Evolutionary conservation across 2,888 invertebrate genomes (phyloP), one percentile per base, ranked within the genome.

Genomic region (Apoderus coryli): DNA sequence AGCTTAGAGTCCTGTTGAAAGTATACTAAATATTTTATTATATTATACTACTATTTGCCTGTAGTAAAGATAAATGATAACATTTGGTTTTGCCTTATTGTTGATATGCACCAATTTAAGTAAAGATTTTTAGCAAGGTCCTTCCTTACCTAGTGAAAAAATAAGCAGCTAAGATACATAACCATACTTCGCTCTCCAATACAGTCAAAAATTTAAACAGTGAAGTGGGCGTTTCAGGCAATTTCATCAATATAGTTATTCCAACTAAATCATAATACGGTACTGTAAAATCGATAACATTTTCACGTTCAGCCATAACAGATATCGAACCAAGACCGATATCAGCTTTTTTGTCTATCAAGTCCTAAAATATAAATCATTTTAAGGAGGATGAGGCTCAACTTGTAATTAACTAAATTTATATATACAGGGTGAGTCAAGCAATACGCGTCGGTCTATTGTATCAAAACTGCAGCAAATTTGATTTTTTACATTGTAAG

Each of bases 181-280:
- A 67, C 96, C 96, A 96, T 6, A 96, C 96, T 45, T 89, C 86
- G 45, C 82, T 82, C 58, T 96, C 95, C 45, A 96, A 61, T 13
- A 95, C 95, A 2, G 90, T 92, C 42, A 96, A 68, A 57, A 96
- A 96, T 63, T 93, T 93, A 57, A 95, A 95, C 14, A 96, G 65
- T 0, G 92, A 90, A 4, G 93, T 90, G 14, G 84, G 79, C 0
- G 84, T 76, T 44, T 77, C 76, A 0, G 89, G 85, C 42, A 86
- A 72, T 52, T 79, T 80, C 89, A 95, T 93, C 53, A 96, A 68
- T 41, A 98, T 95, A 0, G 92, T 89, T 30, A 93, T 86, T 1
- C 96, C 96, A 0, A 96, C 95, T 41, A 95, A 67, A 61, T 98
- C 96, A 57, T 96, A 96, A 56, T 90, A 96, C 0, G 96, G 95